Evolutionary conservation across 2,888 invertebrate species (phyloP).

Genomic region (Patella depressa): DNA sequence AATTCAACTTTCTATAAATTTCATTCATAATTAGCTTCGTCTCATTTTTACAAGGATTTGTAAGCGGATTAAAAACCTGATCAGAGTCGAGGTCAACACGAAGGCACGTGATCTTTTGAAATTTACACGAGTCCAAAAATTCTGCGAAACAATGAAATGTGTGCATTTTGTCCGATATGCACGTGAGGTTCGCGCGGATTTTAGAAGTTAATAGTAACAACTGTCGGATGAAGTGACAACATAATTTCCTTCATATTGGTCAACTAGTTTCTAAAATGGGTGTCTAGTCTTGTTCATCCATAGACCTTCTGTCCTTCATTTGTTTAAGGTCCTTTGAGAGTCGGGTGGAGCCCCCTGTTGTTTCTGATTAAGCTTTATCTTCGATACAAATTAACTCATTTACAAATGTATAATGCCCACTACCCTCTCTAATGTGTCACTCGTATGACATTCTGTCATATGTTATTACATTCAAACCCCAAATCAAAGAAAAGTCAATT

Average conservation of each 20-base stretch:
- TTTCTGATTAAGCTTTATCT: no score
- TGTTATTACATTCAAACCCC: no score
- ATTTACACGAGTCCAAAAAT: not conserved
- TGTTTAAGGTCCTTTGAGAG: no score
- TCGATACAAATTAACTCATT: no score
- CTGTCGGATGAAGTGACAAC: constrained; percentile 13
- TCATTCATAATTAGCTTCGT: not conserved
- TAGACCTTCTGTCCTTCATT: no score
- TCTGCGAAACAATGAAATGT: not conserved
- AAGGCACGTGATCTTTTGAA: constrained; percentile 1
- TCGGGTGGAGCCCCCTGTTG: no score
- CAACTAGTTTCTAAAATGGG: not conserved
- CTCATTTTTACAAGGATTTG: not conserved
- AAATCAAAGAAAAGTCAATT: no score
- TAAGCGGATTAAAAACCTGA: not conserved
- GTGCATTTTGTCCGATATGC: constrained; percentile 2
- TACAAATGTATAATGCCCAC: no score
- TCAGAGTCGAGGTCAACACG: not conserved
- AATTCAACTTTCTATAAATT: not conserved
- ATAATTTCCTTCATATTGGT: constrained; percentile 1
- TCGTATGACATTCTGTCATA: no score
- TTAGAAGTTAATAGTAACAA: not conserved
- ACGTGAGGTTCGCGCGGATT: constrained; percentile 1
- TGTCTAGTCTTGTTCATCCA: no score
- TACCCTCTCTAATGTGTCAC: no score